These are phyloP conservation scores for Monopterus albus DNA, from an alignment of 2,113 vertebrate species.

Conservation along the genomic window DNA sequence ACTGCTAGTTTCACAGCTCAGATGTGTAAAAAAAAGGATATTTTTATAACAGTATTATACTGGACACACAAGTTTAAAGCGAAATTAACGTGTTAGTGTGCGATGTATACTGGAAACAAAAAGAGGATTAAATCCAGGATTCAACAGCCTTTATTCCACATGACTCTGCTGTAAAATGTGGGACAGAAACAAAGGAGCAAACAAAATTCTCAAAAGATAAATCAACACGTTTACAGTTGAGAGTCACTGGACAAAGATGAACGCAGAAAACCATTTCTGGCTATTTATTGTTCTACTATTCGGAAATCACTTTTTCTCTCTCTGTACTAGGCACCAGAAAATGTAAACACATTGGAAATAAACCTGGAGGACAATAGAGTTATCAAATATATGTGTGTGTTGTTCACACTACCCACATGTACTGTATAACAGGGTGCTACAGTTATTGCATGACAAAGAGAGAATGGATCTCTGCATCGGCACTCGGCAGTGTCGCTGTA, in stretches of 20 bases:
- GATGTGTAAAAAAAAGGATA: background rate
- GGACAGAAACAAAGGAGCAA: conserved; percentile 50
- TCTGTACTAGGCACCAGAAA: conserved; percentile 97
- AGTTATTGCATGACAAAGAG: conserved; percentile 68
- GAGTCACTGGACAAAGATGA: conserved; percentile 70
- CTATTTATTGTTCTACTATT: conserved; percentile 90
- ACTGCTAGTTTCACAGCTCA: background rate
- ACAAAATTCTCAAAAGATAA: conserved; percentile 32
- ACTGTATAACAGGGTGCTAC: conserved; percentile 46
- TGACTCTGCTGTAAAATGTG: conserved; percentile 62
- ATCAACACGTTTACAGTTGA: conserved; percentile 60
- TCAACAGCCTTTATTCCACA: conserved; percentile 74
- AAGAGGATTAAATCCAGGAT: conserved; percentile 48
- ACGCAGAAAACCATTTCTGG: conserved; percentile 72
- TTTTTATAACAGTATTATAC: background rate
- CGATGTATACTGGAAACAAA: conserved; percentile 30
- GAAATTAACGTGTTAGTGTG: conserved; percentile 6
- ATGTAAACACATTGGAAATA: conserved; percentile 95
- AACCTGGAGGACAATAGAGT: conserved; percentile 86
- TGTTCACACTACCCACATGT: conserved; percentile 20
- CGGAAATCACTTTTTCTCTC: conserved; percentile 84
- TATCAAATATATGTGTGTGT: conserved; percentile 26
- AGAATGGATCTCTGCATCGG: conserved; percentile 46
- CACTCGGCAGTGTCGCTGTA: conserved; percentile 43
- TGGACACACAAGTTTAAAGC: background rate